A percentile compares a stretch with the other conserved stretches of the same genome.
Conservation (phyloP, 2,113 vertebrate genomes). For the Amphiprion ocellaris region DNA sequence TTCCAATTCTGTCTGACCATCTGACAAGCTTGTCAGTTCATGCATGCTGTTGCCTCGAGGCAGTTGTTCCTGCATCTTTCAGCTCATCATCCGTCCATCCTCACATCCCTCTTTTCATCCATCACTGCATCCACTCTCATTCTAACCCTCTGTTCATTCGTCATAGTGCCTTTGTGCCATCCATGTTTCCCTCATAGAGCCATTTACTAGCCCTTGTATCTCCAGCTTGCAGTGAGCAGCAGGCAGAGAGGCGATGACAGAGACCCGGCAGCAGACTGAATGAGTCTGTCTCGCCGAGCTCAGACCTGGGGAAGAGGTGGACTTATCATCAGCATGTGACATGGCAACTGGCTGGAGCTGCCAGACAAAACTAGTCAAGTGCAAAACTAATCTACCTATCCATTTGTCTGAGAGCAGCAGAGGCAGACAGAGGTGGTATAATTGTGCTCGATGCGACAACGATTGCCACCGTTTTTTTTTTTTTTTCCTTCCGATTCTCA, state of each 20-base stretch:
- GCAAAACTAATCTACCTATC: conserved; percentile 80
- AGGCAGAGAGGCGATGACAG: conserved; percentile 18
- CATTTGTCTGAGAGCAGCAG: conserved; percentile 73
- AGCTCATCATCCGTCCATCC: conserved; percentile 9
- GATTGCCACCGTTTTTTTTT: conserved; percentile 55
- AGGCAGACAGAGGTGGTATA: conserved; percentile 68
- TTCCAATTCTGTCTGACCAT: background rate
- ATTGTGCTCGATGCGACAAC: conserved; percentile 62
- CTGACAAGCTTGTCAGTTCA: background rate
- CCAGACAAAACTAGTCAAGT: conserved; percentile 76
- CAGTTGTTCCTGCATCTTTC: background rate
- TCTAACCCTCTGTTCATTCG: background rate
- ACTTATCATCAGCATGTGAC: conserved; percentile 57
- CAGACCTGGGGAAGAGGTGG: conserved; percentile 49
- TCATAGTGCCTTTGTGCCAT: conserved; percentile 9
- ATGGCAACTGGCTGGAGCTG: conserved; percentile 45
- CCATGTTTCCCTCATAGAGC: conserved; percentile 14
- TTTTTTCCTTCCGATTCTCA: conserved; percentile 9
- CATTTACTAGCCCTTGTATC: conserved; percentile 10
- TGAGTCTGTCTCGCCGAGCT: conserved; percentile 44
- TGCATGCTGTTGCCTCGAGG: background rate
- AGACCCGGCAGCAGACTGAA: conserved; percentile 23
- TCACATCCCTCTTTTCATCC: conserved; percentile 35
- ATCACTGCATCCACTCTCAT: conserved; percentile 15
- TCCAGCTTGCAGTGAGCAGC: conserved; percentile 11